phyloP scores from a whole-genome alignment of 2,113 vertebrate species.

The Lichenostomus cassidix region DNA sequence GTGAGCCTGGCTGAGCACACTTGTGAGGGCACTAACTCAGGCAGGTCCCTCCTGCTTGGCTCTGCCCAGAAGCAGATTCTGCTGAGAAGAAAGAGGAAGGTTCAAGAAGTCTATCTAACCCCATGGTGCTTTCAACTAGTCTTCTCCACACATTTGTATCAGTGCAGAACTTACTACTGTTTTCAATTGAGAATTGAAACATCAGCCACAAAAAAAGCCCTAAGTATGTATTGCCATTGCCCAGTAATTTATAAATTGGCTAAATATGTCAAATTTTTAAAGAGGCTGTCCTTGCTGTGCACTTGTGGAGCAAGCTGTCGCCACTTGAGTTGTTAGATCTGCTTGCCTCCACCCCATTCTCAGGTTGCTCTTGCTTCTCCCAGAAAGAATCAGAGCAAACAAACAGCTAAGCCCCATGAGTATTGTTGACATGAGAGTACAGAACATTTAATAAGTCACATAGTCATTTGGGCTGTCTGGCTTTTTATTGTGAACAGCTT shows the following conservation, averaged over 20 bases:
- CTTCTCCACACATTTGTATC: neutral
- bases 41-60: rapidly evolving
- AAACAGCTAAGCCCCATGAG: neutral
- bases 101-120: neutral
- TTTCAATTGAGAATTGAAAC: neutral
- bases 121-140: rapidly evolving
- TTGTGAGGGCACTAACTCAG: neutral
- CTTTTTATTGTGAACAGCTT: neutral
- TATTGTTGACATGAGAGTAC: neutral
- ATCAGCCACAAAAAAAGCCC: neutral
- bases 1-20: neutral
- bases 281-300: neutral
- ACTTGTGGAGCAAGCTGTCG: neutral
- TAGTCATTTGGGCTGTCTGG: neutral
- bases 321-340: neutral
- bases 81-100: neutral
- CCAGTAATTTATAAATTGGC: neutral
- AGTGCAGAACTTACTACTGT: neutral
- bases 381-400: neutral
- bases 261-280: neutral
- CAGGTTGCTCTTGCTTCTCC: rapidly evolving
- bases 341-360: neutral
- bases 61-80: neutral
- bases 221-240: neutral
- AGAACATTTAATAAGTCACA: neutral